Evolutionary conservation across 2,888 invertebrate genomes (phyloP), one percentile per base, ranked within the genome.

Genomic region (Acrobasis suavella): DNA sequence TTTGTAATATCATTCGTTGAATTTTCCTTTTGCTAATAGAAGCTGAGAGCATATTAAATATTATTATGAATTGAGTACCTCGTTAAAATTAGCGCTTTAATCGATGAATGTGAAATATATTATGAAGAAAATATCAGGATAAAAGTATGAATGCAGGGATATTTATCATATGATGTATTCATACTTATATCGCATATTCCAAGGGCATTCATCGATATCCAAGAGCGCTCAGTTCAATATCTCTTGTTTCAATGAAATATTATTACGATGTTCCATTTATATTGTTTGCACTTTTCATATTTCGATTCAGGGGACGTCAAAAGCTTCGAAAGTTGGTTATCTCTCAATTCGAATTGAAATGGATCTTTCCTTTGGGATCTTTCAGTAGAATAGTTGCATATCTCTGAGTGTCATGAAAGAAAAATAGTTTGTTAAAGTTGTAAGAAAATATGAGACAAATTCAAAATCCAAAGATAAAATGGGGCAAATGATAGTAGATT

Each of bases 221-320:
- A 38, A 38, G 54, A 55, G 9, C n/a, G 16, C 54, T 55, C 37
- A 9, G 37, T 38, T 10, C 54, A 55, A 55, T 55, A 39, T 55
- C 6, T 16, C 67, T 66, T 65, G 62, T 64, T 68, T 71, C 74
- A 63, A 65, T 69, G 68, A 70, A 72, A 74, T 73, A 71, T 74
- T 71, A 63, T 71, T 70, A 68, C 54, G 69, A 69, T 64, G 71
- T 72, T 74, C 68, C 69, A 68, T 74, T 58, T 58, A 67, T 63
- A 62, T 39, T 55, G 55, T 39, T 55, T 39, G 16, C 39, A 16
- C 9, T 52, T 52, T 52, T 32, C n/a, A 67, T 65, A 64, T 42
- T 38, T 50, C 50, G 55, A 50, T 38, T 32, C 52, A n/a, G 38
- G 2, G 5, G 9, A 39, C 6, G 16, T 55, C 15, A 38, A 54